phyloP scores from a whole-genome alignment of 1,140 invertebrate species.

The Pectinophora gossypiella region DNA sequence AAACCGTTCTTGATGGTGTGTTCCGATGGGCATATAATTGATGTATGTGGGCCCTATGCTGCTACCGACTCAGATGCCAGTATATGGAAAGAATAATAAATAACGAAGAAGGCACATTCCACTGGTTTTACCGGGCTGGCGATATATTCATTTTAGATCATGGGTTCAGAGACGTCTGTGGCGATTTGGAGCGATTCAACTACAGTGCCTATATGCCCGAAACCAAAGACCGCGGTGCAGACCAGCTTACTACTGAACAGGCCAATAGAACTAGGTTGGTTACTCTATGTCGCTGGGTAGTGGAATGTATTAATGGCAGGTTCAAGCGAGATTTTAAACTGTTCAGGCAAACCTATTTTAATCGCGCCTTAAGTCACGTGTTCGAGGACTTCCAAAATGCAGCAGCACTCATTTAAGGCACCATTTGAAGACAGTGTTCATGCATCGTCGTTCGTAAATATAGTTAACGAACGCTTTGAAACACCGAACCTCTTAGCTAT shows the following conservation, averaged over 20 bases:
- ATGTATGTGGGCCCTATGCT: not conserved
- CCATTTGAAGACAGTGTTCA: not conserved
- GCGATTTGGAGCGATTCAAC: not conserved
- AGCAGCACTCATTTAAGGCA: not conserved
- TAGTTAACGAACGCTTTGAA: not conserved
- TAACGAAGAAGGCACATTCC: conserved; percentile 3
- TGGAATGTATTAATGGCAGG: not conserved
- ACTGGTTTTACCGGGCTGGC: conserved; percentile 1
- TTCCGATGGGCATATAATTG: conserved; percentile 2
- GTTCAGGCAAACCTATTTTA: not conserved
- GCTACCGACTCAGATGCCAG: conserved; percentile 5
- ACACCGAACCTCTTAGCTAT: conserved; percentile 12
- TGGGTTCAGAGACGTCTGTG: not conserved
- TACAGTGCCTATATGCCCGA: not conserved
- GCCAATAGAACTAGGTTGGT: not conserved
- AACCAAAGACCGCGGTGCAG: not conserved
- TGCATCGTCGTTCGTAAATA: not conserved
- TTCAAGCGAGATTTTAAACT: conserved; percentile 5
- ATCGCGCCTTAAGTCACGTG: not conserved
- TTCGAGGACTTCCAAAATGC: conserved; percentile 1
- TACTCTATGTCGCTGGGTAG: not conserved
- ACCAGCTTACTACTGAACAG: conserved; percentile 1
- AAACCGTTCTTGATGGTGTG: conserved; percentile 3
- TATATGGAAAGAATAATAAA: conserved; percentile 1
- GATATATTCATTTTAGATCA: conserved; percentile 3